Conservation (phyloP, 2,113 vertebrate species). For the Phrynosoma platyrhinos region DNA sequence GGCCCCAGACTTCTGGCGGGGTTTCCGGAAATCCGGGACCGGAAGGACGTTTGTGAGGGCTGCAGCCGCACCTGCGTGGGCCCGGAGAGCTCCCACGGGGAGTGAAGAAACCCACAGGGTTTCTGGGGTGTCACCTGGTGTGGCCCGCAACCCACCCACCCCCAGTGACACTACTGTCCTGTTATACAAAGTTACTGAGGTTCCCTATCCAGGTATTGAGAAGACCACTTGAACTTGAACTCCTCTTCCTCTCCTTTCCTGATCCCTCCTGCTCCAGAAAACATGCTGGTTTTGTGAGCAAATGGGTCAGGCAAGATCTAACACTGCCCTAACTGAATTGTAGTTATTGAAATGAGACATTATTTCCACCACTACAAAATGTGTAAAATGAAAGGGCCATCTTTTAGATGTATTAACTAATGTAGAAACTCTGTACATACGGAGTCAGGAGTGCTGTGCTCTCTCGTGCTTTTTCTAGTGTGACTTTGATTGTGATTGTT, state of each 20-base stretch:
- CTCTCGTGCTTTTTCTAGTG: not conserved
- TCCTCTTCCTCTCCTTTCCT: not conserved
- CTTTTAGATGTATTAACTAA: not conserved
- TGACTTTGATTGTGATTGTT: conserved; percentile 16
- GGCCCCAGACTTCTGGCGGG: too few species aligned
- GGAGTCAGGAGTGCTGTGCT: not conserved
- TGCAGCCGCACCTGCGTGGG: too few species aligned
- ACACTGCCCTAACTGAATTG: not conserved
- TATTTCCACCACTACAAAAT: not conserved
- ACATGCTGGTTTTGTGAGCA: not conserved
- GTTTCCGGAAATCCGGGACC: too few species aligned
- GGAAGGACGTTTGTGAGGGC: too few species aligned
- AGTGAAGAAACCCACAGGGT: too few species aligned
- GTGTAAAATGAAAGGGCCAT: not conserved
- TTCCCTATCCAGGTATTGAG: not conserved
- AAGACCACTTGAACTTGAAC: not conserved
- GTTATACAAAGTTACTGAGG: not conserved
- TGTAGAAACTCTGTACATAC: not conserved
- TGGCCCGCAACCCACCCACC: too few species aligned
- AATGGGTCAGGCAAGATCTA: not conserved
- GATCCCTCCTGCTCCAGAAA: too few species aligned
- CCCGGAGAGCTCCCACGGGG: too few species aligned
- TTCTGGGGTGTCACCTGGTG: too few species aligned
- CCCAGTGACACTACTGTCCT: too few species aligned
- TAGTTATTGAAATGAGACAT: not conserved